Evolutionary conservation across 2,113 vertebrate species (phyloP), one percentile per base, ranked within the genome.

Genomic region (Diadophis punctatus): DNA sequence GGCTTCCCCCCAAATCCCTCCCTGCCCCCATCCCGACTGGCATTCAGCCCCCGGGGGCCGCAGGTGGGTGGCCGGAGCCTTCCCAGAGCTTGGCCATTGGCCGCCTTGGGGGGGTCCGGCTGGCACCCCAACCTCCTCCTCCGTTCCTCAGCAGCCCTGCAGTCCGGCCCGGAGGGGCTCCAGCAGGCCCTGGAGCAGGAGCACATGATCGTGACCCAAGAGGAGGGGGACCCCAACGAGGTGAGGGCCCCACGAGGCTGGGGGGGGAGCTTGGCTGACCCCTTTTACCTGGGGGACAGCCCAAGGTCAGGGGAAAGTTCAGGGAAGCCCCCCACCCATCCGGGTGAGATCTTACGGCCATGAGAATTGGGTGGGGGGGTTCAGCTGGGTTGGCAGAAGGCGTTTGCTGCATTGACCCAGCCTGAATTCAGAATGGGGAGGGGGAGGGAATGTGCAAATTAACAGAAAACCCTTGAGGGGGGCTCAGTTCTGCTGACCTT

Each of bases 181-280:
- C 98, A 98, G 96, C 98, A 99, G 96, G 98, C 98, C 0, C 96
- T 99, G 93, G 98, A 98, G 52, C 98, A 98, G 94, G 99, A 99
- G 3, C 99, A 99, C 96, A 99, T 99, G 94, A 99, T 99, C 0
- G 98, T 99, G 1, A 96, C 99, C 0, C 99, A 99, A 95, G 99
- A 99, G 88, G 99, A 99, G 95, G 94, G 97, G 0, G 96, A 99
- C 56, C 95, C 98, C 30, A 97, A 98, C 95, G 98, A 99, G 98
- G 99, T 99, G 93, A 95, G 63, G n/a, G 6, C n/a, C n/a, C 12
- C 1, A 4, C 14, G 12, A n/a, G 30, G 63, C n/a, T 6, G 5
- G 11, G n/a, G 2, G 1, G 53, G 5, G 4, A 1, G 0, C 3
- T 18, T 1, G 12, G 51, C 51, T 12, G 10, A 2, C 14, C 60